phyloP scores from a whole-genome alignment of 2,888 invertebrate species.

The Stenotaenia linearis region DNA sequence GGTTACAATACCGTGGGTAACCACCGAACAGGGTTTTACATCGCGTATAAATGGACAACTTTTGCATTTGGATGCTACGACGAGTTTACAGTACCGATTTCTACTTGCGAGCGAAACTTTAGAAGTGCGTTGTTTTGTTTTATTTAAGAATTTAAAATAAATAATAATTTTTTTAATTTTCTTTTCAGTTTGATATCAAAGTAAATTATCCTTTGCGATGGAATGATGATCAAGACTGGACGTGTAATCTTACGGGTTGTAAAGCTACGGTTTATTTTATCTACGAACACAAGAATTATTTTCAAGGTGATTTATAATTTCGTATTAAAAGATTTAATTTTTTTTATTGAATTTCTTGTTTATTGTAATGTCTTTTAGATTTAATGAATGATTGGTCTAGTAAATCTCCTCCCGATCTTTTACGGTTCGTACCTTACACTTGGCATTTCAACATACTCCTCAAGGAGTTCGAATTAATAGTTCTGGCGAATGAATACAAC shows the following conservation, averaged over 20 bases:
- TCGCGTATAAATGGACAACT: slow-evolving; percentile 90
- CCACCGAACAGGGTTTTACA: slow-evolving; percentile 76
- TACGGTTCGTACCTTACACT: slow-evolving; percentile 93
- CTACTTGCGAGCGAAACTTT: slow-evolving; percentile 90
- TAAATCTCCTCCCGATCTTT: slow-evolving; percentile 67
- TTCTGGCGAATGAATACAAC: slow-evolving; percentile 91
- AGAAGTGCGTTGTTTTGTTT: slow-evolving; percentile 53
- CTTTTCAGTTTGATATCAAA: slow-evolving; percentile 65
- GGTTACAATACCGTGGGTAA: slow-evolving; percentile 92
- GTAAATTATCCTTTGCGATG: slow-evolving; percentile 87
- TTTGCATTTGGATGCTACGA: slow-evolving; percentile 88
- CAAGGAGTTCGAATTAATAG: slow-evolving; percentile 91
- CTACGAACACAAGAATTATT: slow-evolving; percentile 92
- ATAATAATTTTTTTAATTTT: neutral
- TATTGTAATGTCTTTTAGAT: slow-evolving; percentile 55
- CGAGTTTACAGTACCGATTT: slow-evolving; percentile 87
- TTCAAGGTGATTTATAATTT: slow-evolving; percentile 58
- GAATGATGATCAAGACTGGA: slow-evolving; percentile 97
- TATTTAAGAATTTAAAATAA: neutral
- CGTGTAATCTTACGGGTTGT: slow-evolving; percentile 81
- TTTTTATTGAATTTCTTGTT: neutral
- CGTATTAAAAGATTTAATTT: neutral
- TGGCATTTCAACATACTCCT: slow-evolving; percentile 85
- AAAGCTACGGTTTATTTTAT: slow-evolving; percentile 89
- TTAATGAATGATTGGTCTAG: slow-evolving; percentile 90